phyloP scores from a whole-genome alignment of 2,113 vertebrate genomes.

The Perca schrenkii region DNA sequence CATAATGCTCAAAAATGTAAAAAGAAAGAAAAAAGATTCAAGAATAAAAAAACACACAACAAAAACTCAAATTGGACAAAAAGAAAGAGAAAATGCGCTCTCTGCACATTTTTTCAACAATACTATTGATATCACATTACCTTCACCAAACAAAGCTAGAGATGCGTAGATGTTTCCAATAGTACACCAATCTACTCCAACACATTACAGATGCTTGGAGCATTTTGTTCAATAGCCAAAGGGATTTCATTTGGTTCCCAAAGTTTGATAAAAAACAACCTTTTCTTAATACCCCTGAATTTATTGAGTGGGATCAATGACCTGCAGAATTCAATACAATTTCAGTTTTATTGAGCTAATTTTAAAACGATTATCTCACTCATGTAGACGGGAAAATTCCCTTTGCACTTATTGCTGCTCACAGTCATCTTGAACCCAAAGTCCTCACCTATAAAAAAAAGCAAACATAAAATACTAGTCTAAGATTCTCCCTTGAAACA shows the following conservation, averaged over 20 bases:
- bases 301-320: conserved; percentile 91
- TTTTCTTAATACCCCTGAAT: conserved; percentile 90
- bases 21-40: conserved; percentile 65
- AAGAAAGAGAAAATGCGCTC: conserved; percentile 81
- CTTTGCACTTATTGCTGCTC: conserved; percentile 93
- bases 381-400: conserved; percentile 79
- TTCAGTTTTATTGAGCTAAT: conserved; percentile 85
- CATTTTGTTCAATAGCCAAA: conserved; percentile 84
- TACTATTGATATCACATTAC: conserved; percentile 88
- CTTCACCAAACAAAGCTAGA: conserved; percentile 85
- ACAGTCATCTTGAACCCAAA: conserved; percentile 80
- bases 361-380: conserved; percentile 84
- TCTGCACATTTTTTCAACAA: conserved; percentile 89
- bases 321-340: conserved; percentile 97
- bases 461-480: conserved; percentile 78
- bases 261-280: conserved; percentile 74
- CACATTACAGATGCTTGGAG: conserved; percentile 79
- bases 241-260: conserved; percentile 87
- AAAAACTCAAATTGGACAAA: conserved; percentile 82
- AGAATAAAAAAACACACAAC: conserved; percentile 71
- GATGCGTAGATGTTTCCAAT: conserved; percentile 74
- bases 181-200: conserved; percentile 76
- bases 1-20: conserved; percentile 88
- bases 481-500: conserved; percentile 92
- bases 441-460: conserved; percentile 75